Evolutionary conservation across 2,113 vertebrate genomes (phyloP).

Genomic region (Alosa alosa): DNA sequence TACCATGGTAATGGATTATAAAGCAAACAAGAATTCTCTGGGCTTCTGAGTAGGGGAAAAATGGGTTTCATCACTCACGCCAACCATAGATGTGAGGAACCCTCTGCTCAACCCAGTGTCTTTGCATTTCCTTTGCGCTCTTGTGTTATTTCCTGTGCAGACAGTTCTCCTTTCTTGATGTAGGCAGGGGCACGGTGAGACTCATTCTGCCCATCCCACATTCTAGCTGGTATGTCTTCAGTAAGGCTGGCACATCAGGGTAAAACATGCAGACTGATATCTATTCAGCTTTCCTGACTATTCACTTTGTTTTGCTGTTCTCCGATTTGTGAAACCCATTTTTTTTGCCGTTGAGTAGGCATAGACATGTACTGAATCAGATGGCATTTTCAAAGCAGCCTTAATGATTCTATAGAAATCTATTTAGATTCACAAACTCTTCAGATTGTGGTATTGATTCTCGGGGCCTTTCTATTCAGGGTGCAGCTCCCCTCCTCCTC

Average conservation of each 20-base stretch:
- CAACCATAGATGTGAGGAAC: neutral
- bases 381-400: neutral
- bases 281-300: no score
- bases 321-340: neutral
- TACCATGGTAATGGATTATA: slow-evolving; percentile 8
- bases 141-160: slow-evolving; percentile 25
- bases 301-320: neutral
- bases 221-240: neutral
- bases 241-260: neutral
- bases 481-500: neutral
- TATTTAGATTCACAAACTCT: neutral
- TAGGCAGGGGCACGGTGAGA: neutral
- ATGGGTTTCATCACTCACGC: neutral
- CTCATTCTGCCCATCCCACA: neutral
- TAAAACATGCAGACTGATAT: neutral
- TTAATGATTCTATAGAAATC: neutral
- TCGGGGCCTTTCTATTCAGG: neutral
- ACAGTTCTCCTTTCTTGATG: neutral
- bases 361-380: neutral
- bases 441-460: neutral
- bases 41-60: neutral
- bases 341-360: neutral
- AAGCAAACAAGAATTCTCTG: slow-evolving; percentile 8
- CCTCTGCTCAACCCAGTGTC: neutral
- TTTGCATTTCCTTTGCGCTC: slow-evolving; percentile 19